Evolutionary conservation across 2,797 vertebrate species (phyloP).

Genomic region (Amazona ochrocephala): DNA sequence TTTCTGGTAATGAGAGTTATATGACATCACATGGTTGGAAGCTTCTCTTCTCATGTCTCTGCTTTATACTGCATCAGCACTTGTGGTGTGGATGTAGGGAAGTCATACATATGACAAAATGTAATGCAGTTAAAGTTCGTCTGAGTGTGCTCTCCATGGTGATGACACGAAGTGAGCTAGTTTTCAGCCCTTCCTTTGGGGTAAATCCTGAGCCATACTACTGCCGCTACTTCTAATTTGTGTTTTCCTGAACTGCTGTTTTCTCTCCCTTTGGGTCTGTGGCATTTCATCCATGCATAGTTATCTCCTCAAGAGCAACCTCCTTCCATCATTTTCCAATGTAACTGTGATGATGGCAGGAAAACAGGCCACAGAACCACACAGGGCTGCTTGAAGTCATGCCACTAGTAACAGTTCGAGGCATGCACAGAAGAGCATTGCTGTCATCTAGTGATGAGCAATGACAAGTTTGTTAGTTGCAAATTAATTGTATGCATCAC

Average conservation of each 20-base stretch:
- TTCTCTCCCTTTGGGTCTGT: neutral
- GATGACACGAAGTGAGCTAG: neutral
- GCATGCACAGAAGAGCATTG: constrained; percentile 27
- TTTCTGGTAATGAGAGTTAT: neutral
- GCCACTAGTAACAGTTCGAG: neutral
- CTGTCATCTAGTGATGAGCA: constrained; percentile 66
- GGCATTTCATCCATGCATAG: neutral
- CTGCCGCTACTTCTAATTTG: neutral
- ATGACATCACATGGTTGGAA: neutral
- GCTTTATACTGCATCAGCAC: neutral
- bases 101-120: accelerated
- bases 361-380: neutral
- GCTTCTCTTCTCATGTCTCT: neutral
- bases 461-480: neutral
- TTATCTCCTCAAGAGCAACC: neutral
- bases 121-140: neutral
- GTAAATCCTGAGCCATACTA: neutral
- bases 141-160: neutral
- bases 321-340: neutral
- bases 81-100: neutral
- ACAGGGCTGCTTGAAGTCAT: neutral
- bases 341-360: neutral
- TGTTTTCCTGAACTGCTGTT: neutral
- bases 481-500: constrained; percentile 22
- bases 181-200: neutral